Evolutionary conservation across 2,888 invertebrate species (phyloP), one percentile per base, ranked within the genome.

Genomic region (Omphaloscelis lunosa): DNA sequence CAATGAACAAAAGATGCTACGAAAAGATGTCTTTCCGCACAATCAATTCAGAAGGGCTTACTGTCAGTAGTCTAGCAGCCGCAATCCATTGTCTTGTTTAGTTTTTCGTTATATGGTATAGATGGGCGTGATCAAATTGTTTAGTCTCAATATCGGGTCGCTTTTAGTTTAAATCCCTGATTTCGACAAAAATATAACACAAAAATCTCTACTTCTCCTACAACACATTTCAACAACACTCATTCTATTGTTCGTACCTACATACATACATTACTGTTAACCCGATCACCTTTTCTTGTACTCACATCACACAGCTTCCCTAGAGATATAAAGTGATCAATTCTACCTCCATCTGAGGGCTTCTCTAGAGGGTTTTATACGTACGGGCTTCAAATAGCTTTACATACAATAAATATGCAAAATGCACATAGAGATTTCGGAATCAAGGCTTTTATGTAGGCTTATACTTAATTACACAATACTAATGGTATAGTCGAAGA

Each of bases 281-380:
- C 61, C 20, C n/a, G 34, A 78, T 69, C 73, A 62, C 73, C 62
- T 56, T 67, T 59, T 65, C 48, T 39, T 65, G 11, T 58, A 23
- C 68, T 73, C 39, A 63, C 29, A 48, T 77, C 65, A 27, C 29
- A 34, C 23, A 34, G 41, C 34, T 17, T 79, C 75, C 68, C 79
- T 12, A 45, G 74, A 68, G 74, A 63, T 68, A 39, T 65, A 39
- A 34, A 61, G 79, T 68, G 63, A 82, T 78, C 67, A 73, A 82
- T 82, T 78, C 59, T 68, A 74, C 83, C 65, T 78, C 62, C 72
- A 78, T 68, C 67, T 51, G 34, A 48, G n/a, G 48, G 23, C 34
- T 48, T 63, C 78, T 76, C 78, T 59, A 8, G 82, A 72, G 82
- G 34, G 53, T 61, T 51, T 41, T 48, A 17, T 39, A 39, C 66